Conservation (phyloP, 2,797 vertebrate species). For the Mycteria americana region DNA sequence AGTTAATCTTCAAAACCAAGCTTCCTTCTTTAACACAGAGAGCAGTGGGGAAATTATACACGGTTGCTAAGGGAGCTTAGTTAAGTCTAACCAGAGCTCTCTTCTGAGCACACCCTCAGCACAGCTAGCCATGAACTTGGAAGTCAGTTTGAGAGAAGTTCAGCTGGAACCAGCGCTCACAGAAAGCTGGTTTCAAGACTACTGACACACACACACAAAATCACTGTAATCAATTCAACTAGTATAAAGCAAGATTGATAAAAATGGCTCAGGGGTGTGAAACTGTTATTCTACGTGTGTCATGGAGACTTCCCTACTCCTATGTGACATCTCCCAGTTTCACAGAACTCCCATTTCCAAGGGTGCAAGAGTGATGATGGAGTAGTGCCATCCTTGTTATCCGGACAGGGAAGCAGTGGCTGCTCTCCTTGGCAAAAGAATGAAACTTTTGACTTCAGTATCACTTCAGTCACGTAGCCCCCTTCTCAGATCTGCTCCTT, state of each 20-base stretch:
- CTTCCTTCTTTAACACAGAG: not conserved
- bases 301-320: not conserved
- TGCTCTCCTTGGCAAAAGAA: not conserved
- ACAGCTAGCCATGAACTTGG: not conserved
- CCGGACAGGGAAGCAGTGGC: not conserved
- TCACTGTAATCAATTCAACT: not conserved
- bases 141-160: not conserved
- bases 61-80: not conserved
- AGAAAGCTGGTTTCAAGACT: not conserved
- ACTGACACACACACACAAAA: not conserved
- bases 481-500: not conserved
- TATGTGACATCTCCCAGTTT: not conserved
- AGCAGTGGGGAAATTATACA: not conserved
- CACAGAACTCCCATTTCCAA: not conserved
- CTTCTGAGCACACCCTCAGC: not conserved
- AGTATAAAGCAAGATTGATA: not conserved
- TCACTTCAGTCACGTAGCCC: not conserved
- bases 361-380: not conserved
- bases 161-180: not conserved
- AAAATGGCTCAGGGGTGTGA: not conserved
- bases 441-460: not conserved
- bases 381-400: not conserved
- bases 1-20: conserved; percentile 29
- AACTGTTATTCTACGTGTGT: not conserved
- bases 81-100: not conserved